These are phyloP conservation scores for Troides helena DNA, from an alignment of 2,888 invertebrate species.

Conservation along the genomic window DNA sequence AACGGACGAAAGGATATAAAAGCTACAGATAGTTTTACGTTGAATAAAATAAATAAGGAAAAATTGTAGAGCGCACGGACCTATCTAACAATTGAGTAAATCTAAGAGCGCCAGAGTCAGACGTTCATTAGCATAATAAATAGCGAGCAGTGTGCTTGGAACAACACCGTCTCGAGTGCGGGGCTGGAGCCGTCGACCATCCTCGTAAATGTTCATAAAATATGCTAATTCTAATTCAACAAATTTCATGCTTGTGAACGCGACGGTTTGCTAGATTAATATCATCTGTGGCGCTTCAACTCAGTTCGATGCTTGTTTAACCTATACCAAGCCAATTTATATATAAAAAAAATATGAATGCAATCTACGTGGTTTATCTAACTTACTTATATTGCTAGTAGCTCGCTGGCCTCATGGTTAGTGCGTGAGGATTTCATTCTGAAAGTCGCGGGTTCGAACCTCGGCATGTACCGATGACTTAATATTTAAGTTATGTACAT, in stretches of 20 bases:
- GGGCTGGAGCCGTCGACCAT: conserved; percentile 57
- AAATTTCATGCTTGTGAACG: conserved; percentile 42
- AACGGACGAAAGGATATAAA: neutral
- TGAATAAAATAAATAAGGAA: conserved; percentile 18
- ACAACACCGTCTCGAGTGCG: conserved; percentile 48
- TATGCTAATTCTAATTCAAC: conserved; percentile 60
- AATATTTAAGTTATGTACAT: no score
- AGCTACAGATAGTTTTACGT: neutral
- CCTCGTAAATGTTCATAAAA: conserved; percentile 49
- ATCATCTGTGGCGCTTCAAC: neutral
- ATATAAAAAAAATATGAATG: neutral
- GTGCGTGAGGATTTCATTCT: no score
- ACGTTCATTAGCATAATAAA: conserved; percentile 70
- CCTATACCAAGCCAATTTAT: neutral
- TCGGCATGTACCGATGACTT: no score
- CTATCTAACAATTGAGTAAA: conserved; percentile 22
- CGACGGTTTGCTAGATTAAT: conserved; percentile 13
- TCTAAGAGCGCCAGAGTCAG: conserved; percentile 43
- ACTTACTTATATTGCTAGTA: no score
- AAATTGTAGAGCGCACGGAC: conserved; percentile 6
- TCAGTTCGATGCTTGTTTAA: neutral
- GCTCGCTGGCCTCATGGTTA: no score
- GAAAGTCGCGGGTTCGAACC: no score
- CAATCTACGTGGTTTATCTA: no score
- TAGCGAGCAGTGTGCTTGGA: conserved; percentile 40